Evolutionary conservation across 2,113 vertebrate species (phyloP), one percentile per base, ranked within the genome.

Genomic region (Alligator mississippiensis): DNA sequence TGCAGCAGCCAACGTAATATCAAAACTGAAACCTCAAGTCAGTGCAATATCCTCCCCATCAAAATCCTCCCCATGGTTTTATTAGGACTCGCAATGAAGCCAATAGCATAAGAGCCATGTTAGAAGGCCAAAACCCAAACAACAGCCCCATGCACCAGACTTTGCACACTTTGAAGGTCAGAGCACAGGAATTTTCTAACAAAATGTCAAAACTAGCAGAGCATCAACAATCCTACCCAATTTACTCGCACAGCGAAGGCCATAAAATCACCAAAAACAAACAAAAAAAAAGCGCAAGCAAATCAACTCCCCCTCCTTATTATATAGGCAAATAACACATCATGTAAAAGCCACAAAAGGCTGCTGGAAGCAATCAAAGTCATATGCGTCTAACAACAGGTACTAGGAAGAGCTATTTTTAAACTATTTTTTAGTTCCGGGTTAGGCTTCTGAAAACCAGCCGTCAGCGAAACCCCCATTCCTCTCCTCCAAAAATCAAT

Each of bases 61-160:
- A 89, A 84, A 93, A 94, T 93, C 89, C 91, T 91, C 93, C 92
- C 88, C 96, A 94, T 93, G 88, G 91, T 87, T 95, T 90, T 96
- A 94, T 94, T 95, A 94, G 90, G 79, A 82, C 77, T 75, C 90
- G 77, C 81, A 72, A 80, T 58, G 80, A 92, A 94, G 94, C 74
- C 90, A 90, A 89, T 10, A 60, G 84, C 54, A 87, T 86, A 83
- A 91, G 75, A 74, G 77, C 77, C 84, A 13, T 38, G 34, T 47
- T 24, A 72, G 70, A 24, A 72, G 80, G 82, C 87, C 82, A 82
- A 90, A 94, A 77, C 61, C 87, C 84, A 91, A 88, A 3, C 80
- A 93, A 79, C 91, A 92, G 60, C 59, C 87, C 93, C 93, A 78
- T 91, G 82, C 0, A 10, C 85, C 66, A 30, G 5, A 72, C 64